Evolutionary conservation across 1,140 invertebrate species (phyloP).

Genomic region (Eurosta solidaginis): DNA sequence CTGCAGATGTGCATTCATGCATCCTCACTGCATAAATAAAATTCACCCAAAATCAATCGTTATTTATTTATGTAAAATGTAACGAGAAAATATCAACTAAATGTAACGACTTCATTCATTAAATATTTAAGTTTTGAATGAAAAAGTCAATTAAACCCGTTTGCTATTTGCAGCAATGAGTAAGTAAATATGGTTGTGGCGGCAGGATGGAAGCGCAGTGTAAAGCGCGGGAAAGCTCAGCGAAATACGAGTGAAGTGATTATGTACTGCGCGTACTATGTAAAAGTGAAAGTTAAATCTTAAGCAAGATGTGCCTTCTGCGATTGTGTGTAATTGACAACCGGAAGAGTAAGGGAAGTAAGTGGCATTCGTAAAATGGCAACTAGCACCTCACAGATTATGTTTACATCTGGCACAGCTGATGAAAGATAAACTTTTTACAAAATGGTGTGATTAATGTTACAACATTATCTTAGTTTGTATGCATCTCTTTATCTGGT

Average conservation of each 20-base stretch:
- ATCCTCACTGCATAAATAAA: not conserved
- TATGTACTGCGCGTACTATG: no score
- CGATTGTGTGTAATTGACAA: not conserved
- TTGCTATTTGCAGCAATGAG: not conserved
- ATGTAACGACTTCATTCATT: not conserved
- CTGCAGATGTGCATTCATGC: not conserved
- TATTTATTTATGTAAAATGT: not conserved
- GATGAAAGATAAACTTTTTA: slow-evolving; percentile 52
- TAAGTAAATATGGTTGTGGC: no score
- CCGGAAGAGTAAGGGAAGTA: not conserved
- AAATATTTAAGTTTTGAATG: slow-evolving; percentile 7
- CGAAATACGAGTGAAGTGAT: no score
- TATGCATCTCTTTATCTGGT: no score
- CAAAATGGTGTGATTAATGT: slow-evolving; percentile 12
- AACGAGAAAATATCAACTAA: not conserved
- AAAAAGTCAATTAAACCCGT: slow-evolving; percentile 12
- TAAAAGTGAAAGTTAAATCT: not conserved
- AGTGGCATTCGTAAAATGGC: slow-evolving; percentile 33
- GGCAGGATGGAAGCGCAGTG: no score
- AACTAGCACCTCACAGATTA: slow-evolving; percentile 27
- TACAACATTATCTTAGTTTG: no score
- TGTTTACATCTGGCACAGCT: slow-evolving; percentile 36
- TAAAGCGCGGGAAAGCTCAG: no score
- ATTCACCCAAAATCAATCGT: not conserved
- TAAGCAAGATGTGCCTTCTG: not conserved